These are phyloP conservation scores for Desmophyllum pertusum DNA, from an alignment of 92 coral and sea anemone genomes.

Conservation along the genomic window DNA sequence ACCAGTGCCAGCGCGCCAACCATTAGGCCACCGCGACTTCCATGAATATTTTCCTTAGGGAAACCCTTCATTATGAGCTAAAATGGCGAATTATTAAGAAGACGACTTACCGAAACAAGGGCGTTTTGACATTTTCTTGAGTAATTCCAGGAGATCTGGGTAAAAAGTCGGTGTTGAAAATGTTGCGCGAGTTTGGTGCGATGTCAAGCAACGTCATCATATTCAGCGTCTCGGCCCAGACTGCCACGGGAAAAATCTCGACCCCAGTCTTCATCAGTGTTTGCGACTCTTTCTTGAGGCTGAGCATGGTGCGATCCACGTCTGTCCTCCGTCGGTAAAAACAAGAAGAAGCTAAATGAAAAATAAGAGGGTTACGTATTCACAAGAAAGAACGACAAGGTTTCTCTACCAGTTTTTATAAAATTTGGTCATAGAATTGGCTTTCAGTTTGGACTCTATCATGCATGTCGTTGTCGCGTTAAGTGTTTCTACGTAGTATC, in stretches of 20 bases:
- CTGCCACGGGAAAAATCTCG: conserved; percentile 74
- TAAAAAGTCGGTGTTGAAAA: conserved; percentile 72
- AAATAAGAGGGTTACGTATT: neutral
- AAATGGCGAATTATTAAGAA: neutral
- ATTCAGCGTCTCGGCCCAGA: conserved; percentile 64
- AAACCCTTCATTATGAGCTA: neutral
- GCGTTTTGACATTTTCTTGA: conserved; percentile 66
- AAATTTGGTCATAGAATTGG: no score
- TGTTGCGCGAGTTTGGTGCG: conserved; percentile 53
- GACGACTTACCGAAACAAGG: conserved; percentile 61
- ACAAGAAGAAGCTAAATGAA: conserved; percentile 61
- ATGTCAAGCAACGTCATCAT: conserved; percentile 68
- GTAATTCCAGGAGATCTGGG: conserved; percentile 67
- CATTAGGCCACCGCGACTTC: no score
- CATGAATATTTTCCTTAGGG: neutral
- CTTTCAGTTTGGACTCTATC: no score
- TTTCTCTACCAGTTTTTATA: no score
- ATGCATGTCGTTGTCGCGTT: no score
- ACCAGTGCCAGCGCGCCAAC: no score
- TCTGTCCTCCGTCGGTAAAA: conserved; percentile 79
- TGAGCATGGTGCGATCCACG: conserved; percentile 69
- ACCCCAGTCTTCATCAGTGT: conserved; percentile 68
- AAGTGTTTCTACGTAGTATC: no score
- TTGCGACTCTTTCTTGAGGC: conserved; percentile 55
- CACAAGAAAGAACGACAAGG: no score